phyloP scores from a whole-genome alignment of 2,113 vertebrate species.

The Merops nubicus region DNA sequence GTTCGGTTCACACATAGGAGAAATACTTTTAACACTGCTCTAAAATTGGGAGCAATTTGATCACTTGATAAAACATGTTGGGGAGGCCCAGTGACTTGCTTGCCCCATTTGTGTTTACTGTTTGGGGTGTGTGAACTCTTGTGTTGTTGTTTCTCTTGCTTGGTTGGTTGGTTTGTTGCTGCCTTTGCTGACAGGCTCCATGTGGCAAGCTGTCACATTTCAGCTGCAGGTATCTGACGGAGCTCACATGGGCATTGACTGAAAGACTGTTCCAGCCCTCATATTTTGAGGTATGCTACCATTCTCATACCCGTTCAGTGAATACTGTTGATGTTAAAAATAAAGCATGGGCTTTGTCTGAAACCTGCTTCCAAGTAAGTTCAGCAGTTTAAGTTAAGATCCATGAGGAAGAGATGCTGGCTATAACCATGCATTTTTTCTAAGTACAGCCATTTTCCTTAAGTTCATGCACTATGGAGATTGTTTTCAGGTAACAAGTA shows the following conservation, averaged over 20 bases:
- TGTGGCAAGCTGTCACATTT: not conserved
- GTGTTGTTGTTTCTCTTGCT: not conserved
- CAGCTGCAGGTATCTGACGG: not conserved
- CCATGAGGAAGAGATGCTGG: not conserved
- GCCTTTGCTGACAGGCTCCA: not conserved
- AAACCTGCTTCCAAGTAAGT: not conserved
- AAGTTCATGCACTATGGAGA: not conserved
- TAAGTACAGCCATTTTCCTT: not conserved
- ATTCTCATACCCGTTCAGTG: not conserved
- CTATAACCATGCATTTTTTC: not conserved
- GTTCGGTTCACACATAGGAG: not conserved
- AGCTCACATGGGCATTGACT: not conserved
- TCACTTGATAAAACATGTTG: not conserved
- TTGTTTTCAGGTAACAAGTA: not conserved
- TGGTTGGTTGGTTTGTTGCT: not conserved
- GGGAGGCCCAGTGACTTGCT: constrained; percentile 12
- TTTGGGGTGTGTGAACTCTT: not conserved
- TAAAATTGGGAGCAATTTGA: not conserved
- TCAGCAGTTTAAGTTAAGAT: not conserved
- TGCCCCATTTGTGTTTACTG: not conserved
- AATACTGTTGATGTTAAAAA: not conserved
- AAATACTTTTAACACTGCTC: not conserved
- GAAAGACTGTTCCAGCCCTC: not conserved
- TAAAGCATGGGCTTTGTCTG: not conserved
- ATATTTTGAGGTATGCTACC: not conserved